These are phyloP conservation scores for Mercenaria mercenaria DNA, from an alignment of 1,140 invertebrate genomes.

Conservation along the genomic window DNA sequence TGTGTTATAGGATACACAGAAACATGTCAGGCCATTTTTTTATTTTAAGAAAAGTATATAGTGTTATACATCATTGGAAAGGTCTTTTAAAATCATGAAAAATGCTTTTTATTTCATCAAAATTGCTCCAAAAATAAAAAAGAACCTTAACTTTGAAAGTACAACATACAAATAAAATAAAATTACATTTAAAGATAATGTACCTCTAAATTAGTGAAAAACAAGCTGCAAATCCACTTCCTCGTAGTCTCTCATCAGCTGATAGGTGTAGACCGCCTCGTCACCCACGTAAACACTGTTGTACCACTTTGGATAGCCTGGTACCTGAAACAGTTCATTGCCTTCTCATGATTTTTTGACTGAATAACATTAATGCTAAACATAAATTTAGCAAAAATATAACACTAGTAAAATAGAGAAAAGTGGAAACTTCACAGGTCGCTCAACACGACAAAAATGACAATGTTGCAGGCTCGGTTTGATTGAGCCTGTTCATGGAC, in stretches of 20 bases:
- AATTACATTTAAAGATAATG: not conserved
- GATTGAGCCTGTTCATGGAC: too few species aligned
- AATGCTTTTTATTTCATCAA: conserved; percentile 4
- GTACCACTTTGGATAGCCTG: not conserved
- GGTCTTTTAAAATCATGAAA: not conserved
- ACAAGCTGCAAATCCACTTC: not conserved
- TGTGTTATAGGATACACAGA: too few species aligned
- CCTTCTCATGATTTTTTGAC: not conserved
- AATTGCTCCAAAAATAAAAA: not conserved
- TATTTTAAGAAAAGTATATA: not conserved
- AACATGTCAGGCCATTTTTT: not conserved
- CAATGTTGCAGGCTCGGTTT: too few species aligned
- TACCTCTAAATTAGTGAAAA: not conserved
- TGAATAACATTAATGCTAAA: not conserved
- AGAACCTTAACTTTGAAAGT: not conserved
- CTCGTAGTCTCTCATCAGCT: conserved; percentile 33
- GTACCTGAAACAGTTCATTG: conserved; percentile 14
- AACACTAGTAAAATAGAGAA: not conserved
- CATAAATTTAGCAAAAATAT: too few species aligned
- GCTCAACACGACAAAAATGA: not conserved
- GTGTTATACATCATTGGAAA: conserved; percentile 8
- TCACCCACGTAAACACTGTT: conserved; percentile 5
- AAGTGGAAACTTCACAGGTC: not conserved
- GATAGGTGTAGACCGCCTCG: not conserved
- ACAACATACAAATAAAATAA: not conserved